phyloP scores from a whole-genome alignment of 2,888 invertebrate genomes.

The Abrostola tripartita region DNA sequence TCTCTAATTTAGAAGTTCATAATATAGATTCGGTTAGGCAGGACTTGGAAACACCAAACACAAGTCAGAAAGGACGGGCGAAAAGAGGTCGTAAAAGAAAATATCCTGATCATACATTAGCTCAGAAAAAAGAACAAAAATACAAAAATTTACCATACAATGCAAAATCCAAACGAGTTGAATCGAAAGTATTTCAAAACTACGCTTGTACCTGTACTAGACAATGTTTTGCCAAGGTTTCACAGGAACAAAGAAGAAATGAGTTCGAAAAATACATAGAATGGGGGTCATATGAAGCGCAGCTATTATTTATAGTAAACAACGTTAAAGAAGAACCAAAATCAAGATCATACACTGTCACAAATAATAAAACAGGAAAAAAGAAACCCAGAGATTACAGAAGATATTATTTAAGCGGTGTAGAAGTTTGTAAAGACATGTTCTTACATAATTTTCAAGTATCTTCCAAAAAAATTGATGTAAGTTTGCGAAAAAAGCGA shows the following conservation, averaged over 20 bases:
- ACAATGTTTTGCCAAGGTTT: conserved; percentile 22
- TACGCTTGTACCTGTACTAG: conserved; percentile 18
- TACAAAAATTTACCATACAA: conserved; percentile 27
- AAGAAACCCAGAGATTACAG: conserved; percentile 19
- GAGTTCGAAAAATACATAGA: conserved; percentile 25
- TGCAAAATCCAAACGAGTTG: conserved; percentile 10
- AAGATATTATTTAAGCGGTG: conserved; percentile 17
- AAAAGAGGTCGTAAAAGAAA: conserved; percentile 30
- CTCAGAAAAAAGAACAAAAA: conserved; percentile 28
- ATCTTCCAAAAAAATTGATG: conserved; percentile 32
- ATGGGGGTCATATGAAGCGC: conserved; percentile 23
- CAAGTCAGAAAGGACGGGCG: conserved; percentile 13
- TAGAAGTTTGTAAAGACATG: conserved; percentile 27
- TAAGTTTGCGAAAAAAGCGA: conserved; percentile 21
- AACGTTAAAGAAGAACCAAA: conserved; percentile 11
- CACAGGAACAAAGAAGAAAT: conserved; percentile 2
- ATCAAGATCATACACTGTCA: conserved; percentile 6
- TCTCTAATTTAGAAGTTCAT: conserved; percentile 17
- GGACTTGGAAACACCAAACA: conserved; percentile 3
- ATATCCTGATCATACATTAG: conserved; percentile 15
- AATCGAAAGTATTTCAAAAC: conserved; percentile 17
- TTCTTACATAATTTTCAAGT: conserved; percentile 35
- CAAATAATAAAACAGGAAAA: conserved; percentile 7
- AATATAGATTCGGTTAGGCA: conserved; percentile 5
- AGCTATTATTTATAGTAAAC: conserved; percentile 15